phyloP scores from a whole-genome alignment of 2,113 vertebrate species.

The Seriola dumerili region DNA sequence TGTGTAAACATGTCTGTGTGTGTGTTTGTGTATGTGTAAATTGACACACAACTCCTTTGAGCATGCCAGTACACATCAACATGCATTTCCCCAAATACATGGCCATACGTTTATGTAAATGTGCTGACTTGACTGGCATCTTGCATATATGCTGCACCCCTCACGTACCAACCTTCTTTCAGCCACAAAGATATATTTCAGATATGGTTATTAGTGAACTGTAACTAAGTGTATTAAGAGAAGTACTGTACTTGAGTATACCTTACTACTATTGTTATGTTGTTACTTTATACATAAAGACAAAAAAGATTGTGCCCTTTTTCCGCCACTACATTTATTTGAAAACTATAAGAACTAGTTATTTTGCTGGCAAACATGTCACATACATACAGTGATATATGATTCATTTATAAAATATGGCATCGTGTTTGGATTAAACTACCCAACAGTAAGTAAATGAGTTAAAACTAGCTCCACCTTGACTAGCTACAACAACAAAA shows the following conservation, averaged over 20 bases:
- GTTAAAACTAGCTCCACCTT: too few species aligned
- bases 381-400: neutral
- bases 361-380: neutral
- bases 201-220: neutral
- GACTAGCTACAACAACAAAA: neutral
- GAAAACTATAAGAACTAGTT: neutral
- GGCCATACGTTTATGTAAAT: neutral
- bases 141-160: slow-evolving; percentile 9
- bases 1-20: neutral
- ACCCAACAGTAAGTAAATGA: too few species aligned
- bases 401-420: too few species aligned
- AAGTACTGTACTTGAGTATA: neutral
- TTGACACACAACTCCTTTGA: slow-evolving; percentile 1
- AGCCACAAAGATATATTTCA: slow-evolving; percentile 7
- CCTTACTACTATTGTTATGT: neutral
- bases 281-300: neutral
- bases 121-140: slow-evolving; percentile 14
- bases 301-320: too few species aligned
- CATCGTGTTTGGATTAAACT: neutral
- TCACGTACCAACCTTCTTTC: neutral
- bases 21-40: neutral
- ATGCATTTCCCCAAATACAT: slow-evolving; percentile 14
- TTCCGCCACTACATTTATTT: neutral
- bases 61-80: slow-evolving; percentile 2
- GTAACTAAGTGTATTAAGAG: neutral